Percentiles rank a stretch among this genome's conserved stretches.
These are phyloP conservation scores for Eudasyphora cyanicolor DNA, from an alignment of 2,888 invertebrate genomes.

Conservation along the genomic window DNA sequence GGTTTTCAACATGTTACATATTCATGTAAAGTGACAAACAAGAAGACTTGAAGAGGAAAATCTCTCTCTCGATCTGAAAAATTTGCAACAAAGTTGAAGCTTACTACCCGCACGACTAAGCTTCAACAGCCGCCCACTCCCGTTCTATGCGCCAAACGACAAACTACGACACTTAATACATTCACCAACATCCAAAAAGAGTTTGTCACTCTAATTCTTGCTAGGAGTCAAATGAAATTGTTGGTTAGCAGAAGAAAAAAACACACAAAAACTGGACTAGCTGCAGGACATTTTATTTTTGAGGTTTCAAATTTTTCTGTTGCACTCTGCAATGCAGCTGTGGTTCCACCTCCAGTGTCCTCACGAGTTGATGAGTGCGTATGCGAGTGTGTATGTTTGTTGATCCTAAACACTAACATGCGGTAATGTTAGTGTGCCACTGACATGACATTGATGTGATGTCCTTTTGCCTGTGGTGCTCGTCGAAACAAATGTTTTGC, in stretches of 20 bases:
- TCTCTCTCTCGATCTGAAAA: not conserved
- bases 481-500: not conserved
- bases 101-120: not conserved
- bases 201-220: constrained; percentile 6
- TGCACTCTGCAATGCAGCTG: not conserved
- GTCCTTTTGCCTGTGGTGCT: not conserved
- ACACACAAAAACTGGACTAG: not conserved
- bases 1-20: not conserved
- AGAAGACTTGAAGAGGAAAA: not conserved
- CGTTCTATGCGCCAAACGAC: not conserved
- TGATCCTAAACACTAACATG: constrained; percentile 1
- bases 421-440: constrained; percentile 8
- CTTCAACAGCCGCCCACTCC: not conserved
- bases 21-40: not conserved
- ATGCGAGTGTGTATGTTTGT: not conserved
- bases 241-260: not conserved
- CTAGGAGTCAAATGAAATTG: not conserved
- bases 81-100: not conserved
- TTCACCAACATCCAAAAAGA: not conserved
- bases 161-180: constrained; percentile 15
- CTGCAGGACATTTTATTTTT: constrained; percentile 32
- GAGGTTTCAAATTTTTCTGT: not conserved
- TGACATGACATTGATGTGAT: constrained; percentile 49
- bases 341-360: not conserved
- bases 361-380: no score